Conservation (phyloP, 1,140 invertebrate species). For the honey bee (Apis mellifera) region DNA sequence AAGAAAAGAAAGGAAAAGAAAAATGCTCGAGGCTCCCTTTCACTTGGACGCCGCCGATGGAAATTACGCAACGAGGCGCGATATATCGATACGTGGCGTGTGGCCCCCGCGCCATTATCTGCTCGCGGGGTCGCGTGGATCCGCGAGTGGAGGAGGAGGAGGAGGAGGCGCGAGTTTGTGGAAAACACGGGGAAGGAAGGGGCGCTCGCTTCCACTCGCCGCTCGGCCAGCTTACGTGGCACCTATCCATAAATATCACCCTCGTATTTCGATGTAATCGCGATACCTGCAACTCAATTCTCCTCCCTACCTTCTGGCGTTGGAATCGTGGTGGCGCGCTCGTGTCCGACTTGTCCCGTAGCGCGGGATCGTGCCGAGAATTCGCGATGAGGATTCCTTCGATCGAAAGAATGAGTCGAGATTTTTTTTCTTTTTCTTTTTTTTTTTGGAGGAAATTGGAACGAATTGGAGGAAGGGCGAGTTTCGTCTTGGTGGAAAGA, state of each 20-base stretch:
- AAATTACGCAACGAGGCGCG: slow-evolving; percentile 55
- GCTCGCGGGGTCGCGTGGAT: slow-evolving; percentile 42
- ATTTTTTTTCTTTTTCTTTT: too few relatives aligned
- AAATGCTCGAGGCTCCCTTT: slow-evolving; percentile 65
- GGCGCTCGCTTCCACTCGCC: neutral
- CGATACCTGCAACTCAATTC: slow-evolving; percentile 37
- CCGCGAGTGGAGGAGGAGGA: too few relatives aligned
- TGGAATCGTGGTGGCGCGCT: too few relatives aligned
- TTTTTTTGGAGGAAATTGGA: too few relatives aligned
- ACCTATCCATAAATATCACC: neutral
- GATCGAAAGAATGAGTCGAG: too few relatives aligned
- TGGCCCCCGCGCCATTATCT: slow-evolving; percentile 48
- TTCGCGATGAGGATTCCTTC: too few relatives aligned
- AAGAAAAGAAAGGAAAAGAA: slow-evolving; percentile 18
- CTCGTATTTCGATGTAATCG: slow-evolving; percentile 13
- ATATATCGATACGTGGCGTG: slow-evolving; percentile 24
- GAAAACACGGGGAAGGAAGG: neutral
- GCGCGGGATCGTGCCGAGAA: too few relatives aligned
- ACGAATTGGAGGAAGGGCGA: too few relatives aligned
- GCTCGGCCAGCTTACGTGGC: too few relatives aligned
- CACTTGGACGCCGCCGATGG: slow-evolving; percentile 35
- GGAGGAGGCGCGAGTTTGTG: slow-evolving; percentile 28
- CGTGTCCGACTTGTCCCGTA: too few relatives aligned
- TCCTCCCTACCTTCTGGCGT: neutral
- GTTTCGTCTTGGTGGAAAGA: too few relatives aligned